Percentiles rank a stretch among this genome's conserved stretches.
Conservation (phyloP, 2,888 invertebrate species). For the Trichacis sp. region DNA sequence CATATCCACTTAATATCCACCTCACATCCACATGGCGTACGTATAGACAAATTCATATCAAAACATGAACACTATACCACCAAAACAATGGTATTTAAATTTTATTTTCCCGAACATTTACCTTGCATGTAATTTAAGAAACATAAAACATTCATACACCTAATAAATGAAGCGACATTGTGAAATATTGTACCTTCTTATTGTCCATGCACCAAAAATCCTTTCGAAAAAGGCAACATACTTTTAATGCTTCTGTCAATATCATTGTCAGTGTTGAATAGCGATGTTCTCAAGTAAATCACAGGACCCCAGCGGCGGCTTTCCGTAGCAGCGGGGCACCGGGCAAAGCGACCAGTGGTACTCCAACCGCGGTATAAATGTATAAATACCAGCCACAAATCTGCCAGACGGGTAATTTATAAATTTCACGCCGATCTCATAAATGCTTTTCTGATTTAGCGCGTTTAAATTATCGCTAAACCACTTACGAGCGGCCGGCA, state of each 20-base stretch:
- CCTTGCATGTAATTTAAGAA: too few relatives aligned
- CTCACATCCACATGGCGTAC: too few relatives aligned
- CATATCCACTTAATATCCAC: too few relatives aligned
- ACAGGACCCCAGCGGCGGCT: conserved; percentile 44
- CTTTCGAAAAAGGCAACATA: not conserved
- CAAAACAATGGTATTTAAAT: too few relatives aligned
- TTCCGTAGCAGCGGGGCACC: conserved; percentile 53
- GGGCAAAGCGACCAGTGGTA: conserved; percentile 30
- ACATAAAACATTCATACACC: too few relatives aligned
- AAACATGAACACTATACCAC: too few relatives aligned
- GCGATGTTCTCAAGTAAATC: conserved; percentile 47
- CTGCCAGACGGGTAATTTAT: conserved; percentile 63
- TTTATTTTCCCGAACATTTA: too few relatives aligned
- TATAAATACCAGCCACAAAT: conserved; percentile 62
- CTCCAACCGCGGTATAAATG: conserved; percentile 48
- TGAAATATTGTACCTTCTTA: too few relatives aligned
- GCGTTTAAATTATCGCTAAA: conserved; percentile 64
- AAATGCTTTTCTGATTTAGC: conserved; percentile 64
- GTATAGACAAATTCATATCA: too few relatives aligned
- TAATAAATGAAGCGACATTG: too few relatives aligned
- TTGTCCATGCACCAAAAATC: too few relatives aligned
- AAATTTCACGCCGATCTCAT: conserved; percentile 64
- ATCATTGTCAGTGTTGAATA: conserved; percentile 7
- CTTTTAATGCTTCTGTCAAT: conserved; percentile 4
- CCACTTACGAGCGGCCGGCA: conserved; percentile 54